Conservation (phyloP, 2,888 invertebrate genomes). For the Scelioninae gen. 2 region DNA sequence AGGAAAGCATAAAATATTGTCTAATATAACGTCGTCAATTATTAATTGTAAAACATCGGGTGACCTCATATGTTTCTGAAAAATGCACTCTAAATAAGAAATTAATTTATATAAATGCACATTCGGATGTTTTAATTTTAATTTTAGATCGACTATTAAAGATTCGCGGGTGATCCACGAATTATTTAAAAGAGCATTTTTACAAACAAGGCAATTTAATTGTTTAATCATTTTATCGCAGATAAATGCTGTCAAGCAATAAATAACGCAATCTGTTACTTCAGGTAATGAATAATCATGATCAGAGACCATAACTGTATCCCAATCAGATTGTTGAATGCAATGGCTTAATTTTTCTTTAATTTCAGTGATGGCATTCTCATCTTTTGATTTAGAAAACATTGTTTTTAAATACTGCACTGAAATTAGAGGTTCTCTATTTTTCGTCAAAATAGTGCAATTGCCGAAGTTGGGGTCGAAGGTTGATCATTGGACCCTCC, state of each 20-base stretch:
- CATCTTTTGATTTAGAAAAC: constrained; percentile 8
- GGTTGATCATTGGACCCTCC: constrained; percentile 25
- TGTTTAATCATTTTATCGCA: not conserved
- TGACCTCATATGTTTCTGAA: constrained; percentile 1
- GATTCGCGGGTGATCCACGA: constrained; percentile 3
- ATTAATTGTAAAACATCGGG: constrained; percentile 7
- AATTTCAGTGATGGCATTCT: not conserved
- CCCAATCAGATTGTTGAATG: constrained; percentile 5
- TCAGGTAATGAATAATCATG: constrained; percentile 24
- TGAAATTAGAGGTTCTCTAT: constrained; percentile 6
- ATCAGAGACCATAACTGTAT: constrained; percentile 1
- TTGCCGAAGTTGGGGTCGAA: constrained; percentile 21
- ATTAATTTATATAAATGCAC: constrained; percentile 13
- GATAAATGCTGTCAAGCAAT: constrained; percentile 4
- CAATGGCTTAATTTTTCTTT: constrained; percentile 14
- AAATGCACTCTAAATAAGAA: constrained; percentile 1
- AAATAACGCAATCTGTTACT: constrained; percentile 18
- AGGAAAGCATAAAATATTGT: constrained; percentile 12
- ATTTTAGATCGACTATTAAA: not conserved
- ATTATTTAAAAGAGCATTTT: constrained; percentile 8
- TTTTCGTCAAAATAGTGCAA: constrained; percentile 10
- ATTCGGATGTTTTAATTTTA: constrained; percentile 20
- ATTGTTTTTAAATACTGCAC: constrained; percentile 1
- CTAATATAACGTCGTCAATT: not conserved
- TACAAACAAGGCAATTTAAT: not conserved